Base-by-base conservation (phyloP, 2,888 invertebrate species). In the Vandiemenella viatica region DNA sequence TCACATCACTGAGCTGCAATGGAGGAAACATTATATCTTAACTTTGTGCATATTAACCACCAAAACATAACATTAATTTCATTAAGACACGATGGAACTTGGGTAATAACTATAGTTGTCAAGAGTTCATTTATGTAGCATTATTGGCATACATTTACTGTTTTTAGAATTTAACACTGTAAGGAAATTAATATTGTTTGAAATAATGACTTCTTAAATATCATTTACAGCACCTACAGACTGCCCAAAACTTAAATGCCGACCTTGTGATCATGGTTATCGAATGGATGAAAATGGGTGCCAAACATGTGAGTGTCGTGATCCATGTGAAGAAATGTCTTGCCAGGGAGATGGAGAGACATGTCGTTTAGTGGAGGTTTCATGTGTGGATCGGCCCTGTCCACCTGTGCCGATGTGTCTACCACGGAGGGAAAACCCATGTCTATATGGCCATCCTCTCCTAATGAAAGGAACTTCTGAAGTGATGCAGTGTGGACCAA, bases 401-500 rank as follows among this genome's bases (percentile, higher is more conserved):
- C 63, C 64, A n/a, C 63, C 63, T 4, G 57, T 63, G n/a, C 61
- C 64, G n/a, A 80, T 87, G 55, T 89, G 89, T 60, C 68, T 84
- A 0, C 87, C 88, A 0, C 71, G 74, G 26, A 72, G 77, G 38
- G 79, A 79, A 15, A 82, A 83, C 51, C 78, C 81, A 1, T 84
- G 84, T 55, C 76, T 79, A 2, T 74, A 72, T 57, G 80, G 81
- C 0, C 70, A 70, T 53, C 82, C 83, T 0, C 61, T 77, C 4
- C 37, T 52, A 15, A 13, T 23, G 15, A 67, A 65, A 52, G 75
- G 77, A 0, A 77, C 73, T 18, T 69, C 70, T 3, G 74, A 75
- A 4, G 71, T 79, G 0, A 76, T 70, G 0, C 65, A 71, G 0
- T 89, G 89, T 57, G 87, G 88, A 0, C 87, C 87, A 0, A 77